These are phyloP conservation scores for Argyresthia goedartella DNA, from an alignment of 2,888 invertebrate species.

Conservation along the genomic window DNA sequence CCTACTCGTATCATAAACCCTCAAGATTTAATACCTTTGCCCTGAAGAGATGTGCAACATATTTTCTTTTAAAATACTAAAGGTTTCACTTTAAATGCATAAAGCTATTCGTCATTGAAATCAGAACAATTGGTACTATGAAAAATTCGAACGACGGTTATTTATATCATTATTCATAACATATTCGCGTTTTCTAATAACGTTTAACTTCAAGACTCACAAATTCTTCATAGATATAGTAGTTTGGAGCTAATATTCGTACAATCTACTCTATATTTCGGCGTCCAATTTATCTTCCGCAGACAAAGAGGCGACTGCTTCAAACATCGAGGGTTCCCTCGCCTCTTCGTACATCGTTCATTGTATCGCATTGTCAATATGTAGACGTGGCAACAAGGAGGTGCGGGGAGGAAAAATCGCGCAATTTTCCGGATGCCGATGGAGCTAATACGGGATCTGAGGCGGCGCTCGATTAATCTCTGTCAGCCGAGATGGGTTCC, in stretches of 20 bases:
- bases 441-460: constrained; percentile 58
- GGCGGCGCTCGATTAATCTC: constrained; percentile 57
- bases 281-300: constrained; percentile 1
- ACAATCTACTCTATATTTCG: neutral
- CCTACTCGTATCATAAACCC: neutral
- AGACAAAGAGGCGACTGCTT: constrained; percentile 1
- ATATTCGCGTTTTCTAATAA: too few species aligned
- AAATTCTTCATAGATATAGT: too few species aligned
- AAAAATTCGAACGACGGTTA: too few species aligned
- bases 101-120: too few species aligned
- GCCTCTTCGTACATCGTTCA: constrained; percentile 19
- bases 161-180: too few species aligned
- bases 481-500: constrained; percentile 53
- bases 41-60: too few species aligned
- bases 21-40: neutral
- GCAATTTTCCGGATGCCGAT: constrained; percentile 64
- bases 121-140: too few species aligned
- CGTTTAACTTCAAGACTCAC: too few species aligned
- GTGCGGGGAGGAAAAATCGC: constrained; percentile 52
- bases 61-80: too few species aligned
- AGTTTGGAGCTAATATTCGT: too few species aligned
- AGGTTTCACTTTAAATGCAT: too few species aligned
- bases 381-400: constrained; percentile 44
- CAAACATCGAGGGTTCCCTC: neutral
- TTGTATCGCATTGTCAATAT: constrained; percentile 47